phyloP scores from a whole-genome alignment of 2,797 vertebrate species.

The Vireo griseus region DNA sequence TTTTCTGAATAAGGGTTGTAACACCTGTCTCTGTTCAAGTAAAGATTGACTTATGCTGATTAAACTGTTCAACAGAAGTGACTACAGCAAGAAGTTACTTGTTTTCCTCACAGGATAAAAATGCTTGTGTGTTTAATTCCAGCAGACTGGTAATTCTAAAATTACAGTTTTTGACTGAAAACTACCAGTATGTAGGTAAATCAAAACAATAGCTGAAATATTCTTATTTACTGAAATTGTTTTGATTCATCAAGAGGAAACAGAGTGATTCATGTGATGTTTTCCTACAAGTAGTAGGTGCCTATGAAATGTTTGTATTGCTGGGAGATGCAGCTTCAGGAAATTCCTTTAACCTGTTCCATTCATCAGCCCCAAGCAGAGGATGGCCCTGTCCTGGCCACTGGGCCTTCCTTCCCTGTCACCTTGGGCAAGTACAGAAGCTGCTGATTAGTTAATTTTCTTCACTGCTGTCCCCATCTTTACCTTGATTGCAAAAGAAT shows the following conservation, averaged over 20 bases:
- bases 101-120: not conserved
- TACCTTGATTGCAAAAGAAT: not conserved
- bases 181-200: not conserved
- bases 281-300: not conserved
- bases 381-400: not conserved
- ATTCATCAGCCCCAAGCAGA: not conserved
- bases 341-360: not conserved
- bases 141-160: not conserved
- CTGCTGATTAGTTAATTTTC: not conserved
- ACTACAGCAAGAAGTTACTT: not conserved
- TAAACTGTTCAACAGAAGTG: not conserved
- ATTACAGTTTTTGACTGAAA: not conserved
- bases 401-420: not conserved
- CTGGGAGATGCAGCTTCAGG: not conserved
- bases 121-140: not conserved
- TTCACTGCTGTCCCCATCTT: not conserved
- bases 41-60: not conserved
- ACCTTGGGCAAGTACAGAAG: not conserved
- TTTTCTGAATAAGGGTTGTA: not conserved
- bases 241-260: not conserved
- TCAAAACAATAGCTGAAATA: not conserved
- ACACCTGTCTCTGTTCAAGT: not conserved
- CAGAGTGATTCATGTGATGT: not conserved
- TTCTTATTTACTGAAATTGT: not conserved
- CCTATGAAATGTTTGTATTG: not conserved